These are phyloP conservation scores for Clitarchus hookeri DNA, from an alignment of 2,888 invertebrate genomes.

Conservation along the genomic window DNA sequence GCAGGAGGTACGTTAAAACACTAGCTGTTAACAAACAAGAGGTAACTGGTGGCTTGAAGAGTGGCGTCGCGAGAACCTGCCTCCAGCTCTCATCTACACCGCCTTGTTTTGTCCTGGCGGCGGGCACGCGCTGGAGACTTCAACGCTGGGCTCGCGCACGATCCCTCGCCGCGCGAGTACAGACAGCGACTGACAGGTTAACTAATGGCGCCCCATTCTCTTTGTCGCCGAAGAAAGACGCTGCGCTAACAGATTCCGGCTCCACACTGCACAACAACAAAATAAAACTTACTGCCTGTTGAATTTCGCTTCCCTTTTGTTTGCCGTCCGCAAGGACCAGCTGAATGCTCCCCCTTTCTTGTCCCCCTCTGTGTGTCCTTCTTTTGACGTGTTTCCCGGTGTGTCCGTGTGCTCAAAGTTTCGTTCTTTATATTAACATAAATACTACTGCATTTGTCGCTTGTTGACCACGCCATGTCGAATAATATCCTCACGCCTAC, in stretches of 20 bases:
- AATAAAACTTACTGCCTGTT: background rate
- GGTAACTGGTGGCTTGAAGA: too few relatives aligned
- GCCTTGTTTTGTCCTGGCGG: too few relatives aligned
- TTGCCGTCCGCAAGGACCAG: background rate
- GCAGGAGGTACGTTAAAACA: too few relatives aligned
- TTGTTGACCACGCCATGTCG: background rate
- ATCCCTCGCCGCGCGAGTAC: background rate
- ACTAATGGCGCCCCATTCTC: background rate
- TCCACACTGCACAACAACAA: background rate
- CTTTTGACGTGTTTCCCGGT: background rate
- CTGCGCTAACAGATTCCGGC: background rate
- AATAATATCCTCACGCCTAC: background rate
- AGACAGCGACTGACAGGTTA: background rate
- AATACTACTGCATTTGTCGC: background rate
- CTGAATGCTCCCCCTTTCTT: background rate
- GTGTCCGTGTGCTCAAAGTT: background rate
- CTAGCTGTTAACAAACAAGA: too few relatives aligned
- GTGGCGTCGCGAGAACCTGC: too few relatives aligned
- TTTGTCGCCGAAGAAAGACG: background rate
- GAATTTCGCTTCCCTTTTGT: conserved; percentile 4
- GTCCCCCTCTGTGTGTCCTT: background rate
- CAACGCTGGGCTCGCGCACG: background rate
- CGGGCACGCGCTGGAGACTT: background rate
- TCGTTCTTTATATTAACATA: background rate
- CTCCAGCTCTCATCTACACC: too few relatives aligned